Evolutionary conservation across 2,888 invertebrate genomes (phyloP), one percentile per base, ranked within the genome.

Genomic region (Eulithis testata): DNA sequence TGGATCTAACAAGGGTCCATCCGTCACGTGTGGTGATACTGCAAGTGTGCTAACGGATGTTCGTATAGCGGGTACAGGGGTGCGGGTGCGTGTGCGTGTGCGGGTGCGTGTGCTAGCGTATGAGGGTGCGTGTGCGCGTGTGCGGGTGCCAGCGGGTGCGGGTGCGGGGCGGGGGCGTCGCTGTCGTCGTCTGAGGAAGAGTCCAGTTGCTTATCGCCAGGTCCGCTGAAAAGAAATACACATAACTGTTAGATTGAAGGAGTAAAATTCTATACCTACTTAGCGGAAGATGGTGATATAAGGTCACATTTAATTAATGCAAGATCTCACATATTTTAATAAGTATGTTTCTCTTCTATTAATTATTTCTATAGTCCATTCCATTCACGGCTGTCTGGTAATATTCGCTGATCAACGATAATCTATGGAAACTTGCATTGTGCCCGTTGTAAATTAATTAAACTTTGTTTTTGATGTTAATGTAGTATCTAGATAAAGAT

Each of bases 141-240:
- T 47, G 92, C 90, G 52, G 90, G 91, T 47, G 91, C 90, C 76
- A 44, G 53, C 12, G 37, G 9, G 1, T 90, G 82, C 0, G 91
- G 90, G 89, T 2, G 87, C 81, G 60, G 85, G 85, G 81, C 78
- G 0, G 86, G 83, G 14, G 89, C 90, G 72, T 92, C 92, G 78
- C 89, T 90, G 83, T 92, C 91, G 51, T 90, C 89, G 66, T 93
- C 92, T 0, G 91, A 86, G 0, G 92, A 92, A 0, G 93, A 93
- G 73, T 93, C 93, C 3, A 92, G 79, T 57, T 90, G 91, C 77
- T 93, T 92, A 79, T 92, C 92, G 11, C 90, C 91, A 0, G 81
- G 70, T 54, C 89, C 89, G 49, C 91, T 91, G 90, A 58, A 86
- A 88, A 65, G 0, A 56, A 37, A 40, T 0, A 55, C 9, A 43